phyloP scores from a whole-genome alignment of 2,113 vertebrate species.

The Chionis minor region DNA sequence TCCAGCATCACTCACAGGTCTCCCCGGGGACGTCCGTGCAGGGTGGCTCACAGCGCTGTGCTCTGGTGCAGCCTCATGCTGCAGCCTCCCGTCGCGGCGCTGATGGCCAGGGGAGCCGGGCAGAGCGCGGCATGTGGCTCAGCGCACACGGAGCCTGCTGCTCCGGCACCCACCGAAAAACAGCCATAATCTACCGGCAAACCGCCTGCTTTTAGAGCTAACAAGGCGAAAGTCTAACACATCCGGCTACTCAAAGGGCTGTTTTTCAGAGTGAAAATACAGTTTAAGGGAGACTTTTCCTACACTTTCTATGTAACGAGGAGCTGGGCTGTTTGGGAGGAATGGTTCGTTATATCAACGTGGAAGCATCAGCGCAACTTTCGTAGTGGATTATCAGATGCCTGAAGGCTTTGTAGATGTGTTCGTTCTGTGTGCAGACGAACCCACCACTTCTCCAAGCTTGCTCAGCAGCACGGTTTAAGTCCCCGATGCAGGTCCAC shows the following conservation, averaged over 20 bases:
- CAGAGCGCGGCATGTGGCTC: not conserved
- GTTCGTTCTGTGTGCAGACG: slow-evolving; percentile 80
- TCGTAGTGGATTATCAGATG: slow-evolving; percentile 75
- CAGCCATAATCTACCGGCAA: not conserved
- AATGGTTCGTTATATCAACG: not conserved
- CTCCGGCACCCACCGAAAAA: not conserved
- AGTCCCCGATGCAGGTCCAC: slow-evolving; percentile 89
- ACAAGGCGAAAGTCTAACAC: not conserved
- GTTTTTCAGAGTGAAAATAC: not conserved
- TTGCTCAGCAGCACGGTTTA: slow-evolving; percentile 84
- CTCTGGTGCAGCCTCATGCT: not conserved
- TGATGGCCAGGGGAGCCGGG: not conserved
- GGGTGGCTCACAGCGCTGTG: not conserved
- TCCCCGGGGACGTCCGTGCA: fast-evolving
- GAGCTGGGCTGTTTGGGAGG: not conserved
- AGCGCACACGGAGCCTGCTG: not conserved
- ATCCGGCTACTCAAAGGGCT: not conserved
- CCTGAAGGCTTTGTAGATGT: slow-evolving; percentile 84
- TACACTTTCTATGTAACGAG: not conserved
- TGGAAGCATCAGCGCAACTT: slow-evolving; percentile 66
- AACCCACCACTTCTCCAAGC: slow-evolving; percentile 86
- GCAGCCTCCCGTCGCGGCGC: fast-evolving
- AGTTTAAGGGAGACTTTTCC: not conserved
- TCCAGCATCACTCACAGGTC: not conserved
- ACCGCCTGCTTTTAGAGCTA: not conserved